Percentiles rank a stretch among this genome's conserved stretches.
Conservation (phyloP, 53 echinoderm and acorn worm species). For the Antedon mediterranea region DNA sequence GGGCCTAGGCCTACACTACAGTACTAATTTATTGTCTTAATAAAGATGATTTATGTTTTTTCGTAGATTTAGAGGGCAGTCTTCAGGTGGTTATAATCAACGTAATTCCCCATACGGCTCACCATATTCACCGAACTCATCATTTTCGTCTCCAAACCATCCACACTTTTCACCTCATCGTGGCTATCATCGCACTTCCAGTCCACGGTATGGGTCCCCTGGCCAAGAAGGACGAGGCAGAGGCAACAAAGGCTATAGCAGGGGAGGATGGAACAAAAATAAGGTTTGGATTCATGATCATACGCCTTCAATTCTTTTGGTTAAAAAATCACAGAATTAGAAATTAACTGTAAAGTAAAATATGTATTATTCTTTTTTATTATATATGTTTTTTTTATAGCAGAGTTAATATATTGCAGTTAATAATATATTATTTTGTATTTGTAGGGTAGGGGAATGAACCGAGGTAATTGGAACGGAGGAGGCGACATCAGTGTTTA, state of each 20-base stretch:
- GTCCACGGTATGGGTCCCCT: not conserved
- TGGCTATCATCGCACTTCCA: not conserved
- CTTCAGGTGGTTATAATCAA: not conserved
- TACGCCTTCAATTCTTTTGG: no score
- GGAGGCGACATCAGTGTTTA: not conserved
- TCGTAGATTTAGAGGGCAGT: not conserved
- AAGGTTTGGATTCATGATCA: not conserved
- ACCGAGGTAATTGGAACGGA: not conserved
- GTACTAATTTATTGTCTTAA: no score
- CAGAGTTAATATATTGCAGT: no score
- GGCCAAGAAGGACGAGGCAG: not conserved
- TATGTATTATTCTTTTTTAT: no score
- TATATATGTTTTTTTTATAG: no score
- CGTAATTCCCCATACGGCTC: not conserved
- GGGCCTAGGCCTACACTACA: no score
- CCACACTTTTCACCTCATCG: not conserved
- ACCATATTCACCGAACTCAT: not conserved
- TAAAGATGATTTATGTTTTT: not conserved
- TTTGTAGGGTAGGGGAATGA: not conserved
- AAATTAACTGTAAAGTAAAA: no score
- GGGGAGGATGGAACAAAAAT: not conserved
- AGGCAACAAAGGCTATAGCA: not conserved
- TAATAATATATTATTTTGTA: not conserved
- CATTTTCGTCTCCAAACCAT: not conserved
- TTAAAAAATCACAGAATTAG: no score